These are phyloP conservation scores for Luidia sarsii DNA, from an alignment of 53 echinoderm and acorn worm species.

Conservation along the genomic window DNA sequence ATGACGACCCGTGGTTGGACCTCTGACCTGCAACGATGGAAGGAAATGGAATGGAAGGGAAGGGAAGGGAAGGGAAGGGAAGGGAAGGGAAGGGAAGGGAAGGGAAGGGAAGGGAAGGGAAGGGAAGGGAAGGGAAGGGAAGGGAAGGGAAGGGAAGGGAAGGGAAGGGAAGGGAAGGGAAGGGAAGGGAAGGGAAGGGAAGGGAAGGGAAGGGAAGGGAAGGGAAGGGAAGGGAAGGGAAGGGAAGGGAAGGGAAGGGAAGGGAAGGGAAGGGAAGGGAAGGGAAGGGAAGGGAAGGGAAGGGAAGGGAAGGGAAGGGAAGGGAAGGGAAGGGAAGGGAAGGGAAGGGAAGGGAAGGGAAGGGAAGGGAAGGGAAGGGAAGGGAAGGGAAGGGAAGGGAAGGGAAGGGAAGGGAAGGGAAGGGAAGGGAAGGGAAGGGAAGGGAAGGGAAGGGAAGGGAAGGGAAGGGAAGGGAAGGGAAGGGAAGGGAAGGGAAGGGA, in stretches of 20 bases:
- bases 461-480: no score
- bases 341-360: constrained; percentile 1
- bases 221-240: constrained; percentile 4
- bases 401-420: no score
- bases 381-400: no score
- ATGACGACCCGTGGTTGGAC: constrained; percentile 40
- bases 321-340: constrained; percentile 4
- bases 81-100: constrained; percentile 4
- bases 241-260: constrained; percentile 4
- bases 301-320: constrained; percentile 4
- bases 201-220: neutral
- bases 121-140: constrained; percentile 4
- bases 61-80: no score
- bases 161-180: neutral
- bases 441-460: no score
- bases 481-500: no score
- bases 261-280: neutral
- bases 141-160: constrained; percentile 4
- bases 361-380: no score
- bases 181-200: neutral
- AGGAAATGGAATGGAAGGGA: no score
- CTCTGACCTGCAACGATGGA: no score
- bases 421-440: no score
- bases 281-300: neutral
- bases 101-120: constrained; percentile 4